Percentiles rank a stretch among this genome's conserved stretches.
phyloP scores from a whole-genome alignment of 2,888 invertebrate species.

The Ectemnius cavifrons region DNA sequence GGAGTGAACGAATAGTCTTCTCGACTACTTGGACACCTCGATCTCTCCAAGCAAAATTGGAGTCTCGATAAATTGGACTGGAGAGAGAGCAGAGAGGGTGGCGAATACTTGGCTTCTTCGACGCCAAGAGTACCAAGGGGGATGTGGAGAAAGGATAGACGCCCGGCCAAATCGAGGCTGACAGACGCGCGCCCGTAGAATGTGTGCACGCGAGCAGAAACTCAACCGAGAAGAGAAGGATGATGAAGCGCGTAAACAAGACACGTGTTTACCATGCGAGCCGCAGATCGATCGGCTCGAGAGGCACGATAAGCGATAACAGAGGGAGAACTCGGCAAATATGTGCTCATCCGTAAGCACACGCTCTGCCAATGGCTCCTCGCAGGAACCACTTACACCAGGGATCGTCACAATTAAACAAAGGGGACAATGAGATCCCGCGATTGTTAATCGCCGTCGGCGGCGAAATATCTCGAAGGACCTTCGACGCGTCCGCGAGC shows the following conservation, averaged over 20 bases:
- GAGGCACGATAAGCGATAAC: constrained; percentile 52
- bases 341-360: constrained; percentile 1
- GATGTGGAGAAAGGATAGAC: no score
- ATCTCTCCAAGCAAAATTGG: not conserved
- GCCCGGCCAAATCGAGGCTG: no score
- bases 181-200: not conserved
- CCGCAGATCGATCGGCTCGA: constrained; percentile 55
- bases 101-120: no score
- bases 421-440: not conserved
- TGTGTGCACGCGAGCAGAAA: constrained; percentile 3
- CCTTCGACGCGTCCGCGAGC: not conserved
- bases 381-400: not conserved
- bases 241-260: constrained; percentile 51
- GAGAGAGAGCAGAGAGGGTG: not conserved
- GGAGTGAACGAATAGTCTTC: no score
- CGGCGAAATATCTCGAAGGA: constrained; percentile 3
- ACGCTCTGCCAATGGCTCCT: no score
- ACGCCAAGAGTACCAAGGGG: no score
- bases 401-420: not conserved
- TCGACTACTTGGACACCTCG: no score
- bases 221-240: constrained; percentile 7
- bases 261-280: constrained; percentile 56
- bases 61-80: not conserved
- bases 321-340: constrained; percentile 28
- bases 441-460: not conserved